Evolutionary conservation across 1,140 invertebrate genomes (phyloP), one percentile per base, ranked within the genome.

Genomic region (Pinna nobilis): DNA sequence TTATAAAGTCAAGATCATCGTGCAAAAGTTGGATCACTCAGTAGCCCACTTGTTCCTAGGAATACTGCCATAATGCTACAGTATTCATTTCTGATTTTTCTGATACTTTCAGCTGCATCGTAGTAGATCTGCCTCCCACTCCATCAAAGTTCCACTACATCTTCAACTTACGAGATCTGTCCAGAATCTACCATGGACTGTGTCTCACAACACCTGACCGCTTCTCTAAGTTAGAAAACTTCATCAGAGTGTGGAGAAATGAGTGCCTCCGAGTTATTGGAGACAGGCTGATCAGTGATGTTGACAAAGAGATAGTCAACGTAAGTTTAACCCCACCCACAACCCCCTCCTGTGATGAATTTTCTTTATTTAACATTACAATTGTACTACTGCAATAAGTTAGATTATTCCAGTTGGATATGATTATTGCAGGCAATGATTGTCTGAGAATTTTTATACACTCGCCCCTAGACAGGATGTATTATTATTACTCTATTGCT

Each of bases 141-240:
- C 96, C 96, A 4, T 94, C 93, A 4, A 97, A 96, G 87, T 97
- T 97, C 89, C 96, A 97, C 87, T 97, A 97, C 87, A 95, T 97
- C 70, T 98, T 97, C 89, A 97, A 97, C 87, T 91, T 97, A 87
- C 92, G 95, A 73, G 96, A 98, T 90, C 89, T 98, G 55, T 96
- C 95, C 1, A 92, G 95, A 57, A 93, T 97, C 32, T 93, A 92
- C 70, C 92, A 92, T 44, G 96, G 96, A 3, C 83, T 98, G 71
- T 93, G 94, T 66, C 91, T 95, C 63, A 95, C 94, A 28, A 91
- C 92, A 53, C 92, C 94, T 0, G 87, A 89, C 30, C 91, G 92
- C 77, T 95, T 94, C 86, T 90, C 90, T n/a, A 91, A 90, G 37
- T 84, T 91, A 11, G 91, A 93, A n/a, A 92, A 94, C 44, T 92